Percentiles rank a stretch among this genome's conserved stretches.
Evolutionary conservation across 2,113 vertebrate genomes (phyloP).

Genomic region (Nothoprocta perdicaria): DNA sequence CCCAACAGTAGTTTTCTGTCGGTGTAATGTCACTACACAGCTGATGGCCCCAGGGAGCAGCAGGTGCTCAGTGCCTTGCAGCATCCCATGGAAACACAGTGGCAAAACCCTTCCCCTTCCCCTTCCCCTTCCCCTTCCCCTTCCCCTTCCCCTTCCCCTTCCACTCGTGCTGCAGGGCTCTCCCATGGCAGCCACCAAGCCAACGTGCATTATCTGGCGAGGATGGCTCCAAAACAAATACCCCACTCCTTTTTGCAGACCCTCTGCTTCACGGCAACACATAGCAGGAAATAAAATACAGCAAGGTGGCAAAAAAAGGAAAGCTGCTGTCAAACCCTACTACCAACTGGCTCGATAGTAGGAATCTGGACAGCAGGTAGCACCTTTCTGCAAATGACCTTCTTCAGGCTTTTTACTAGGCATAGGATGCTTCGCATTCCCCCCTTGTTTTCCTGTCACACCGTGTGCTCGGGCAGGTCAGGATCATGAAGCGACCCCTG

Average conservation of each 20-base stretch:
- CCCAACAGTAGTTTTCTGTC: rapidly evolving
- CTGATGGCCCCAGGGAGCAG: background rate
- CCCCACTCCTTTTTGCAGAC: background rate
- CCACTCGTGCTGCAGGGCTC: background rate
- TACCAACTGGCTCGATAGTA: rapidly evolving
- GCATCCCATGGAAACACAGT: background rate
- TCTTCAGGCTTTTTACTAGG: background rate
- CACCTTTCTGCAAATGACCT: background rate
- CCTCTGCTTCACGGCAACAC: background rate
- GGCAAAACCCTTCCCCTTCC: background rate
- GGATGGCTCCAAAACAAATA: background rate
- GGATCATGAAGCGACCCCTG: background rate
- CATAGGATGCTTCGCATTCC: background rate
- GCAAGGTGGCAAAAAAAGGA: background rate
- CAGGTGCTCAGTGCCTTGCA: background rate
- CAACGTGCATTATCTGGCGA: too few species aligned
- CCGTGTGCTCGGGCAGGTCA: background rate
- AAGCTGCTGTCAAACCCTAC: background rate
- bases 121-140: background rate
- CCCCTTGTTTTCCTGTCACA: background rate
- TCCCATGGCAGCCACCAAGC: background rate
- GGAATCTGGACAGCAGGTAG: background rate
- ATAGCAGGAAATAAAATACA: background rate
- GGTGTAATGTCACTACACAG: background rate
- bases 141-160: background rate